These are phyloP conservation scores for Orchestia grillus DNA, from an alignment of 1,140 invertebrate species.

Conservation along the genomic window DNA sequence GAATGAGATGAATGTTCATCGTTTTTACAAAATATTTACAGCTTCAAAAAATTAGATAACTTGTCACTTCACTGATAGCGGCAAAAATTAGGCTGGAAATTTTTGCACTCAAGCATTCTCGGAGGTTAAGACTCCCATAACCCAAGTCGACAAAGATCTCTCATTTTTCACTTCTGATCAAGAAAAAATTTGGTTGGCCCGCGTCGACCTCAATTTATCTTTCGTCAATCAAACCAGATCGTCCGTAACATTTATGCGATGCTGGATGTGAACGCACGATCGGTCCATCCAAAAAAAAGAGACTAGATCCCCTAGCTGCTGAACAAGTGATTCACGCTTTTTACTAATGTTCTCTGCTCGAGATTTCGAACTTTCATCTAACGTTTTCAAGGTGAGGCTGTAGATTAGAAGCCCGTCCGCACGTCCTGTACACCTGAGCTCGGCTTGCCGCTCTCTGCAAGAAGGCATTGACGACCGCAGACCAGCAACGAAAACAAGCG, in stretches of 20 bases:
- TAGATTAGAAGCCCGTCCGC: slow-evolving; percentile 1
- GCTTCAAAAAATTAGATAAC: too few species aligned
- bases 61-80: too few species aligned
- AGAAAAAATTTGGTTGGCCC: slow-evolving; percentile 27
- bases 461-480: slow-evolving; percentile 15
- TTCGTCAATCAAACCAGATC: slow-evolving; percentile 32
- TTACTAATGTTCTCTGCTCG: not conserved
- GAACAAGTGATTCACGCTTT: not conserved
- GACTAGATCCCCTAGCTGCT: not conserved
- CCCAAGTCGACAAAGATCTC: not conserved
- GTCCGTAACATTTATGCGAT: not conserved
- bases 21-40: too few species aligned
- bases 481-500: slow-evolving; percentile 44
- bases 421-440: not conserved
- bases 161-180: slow-evolving; percentile 2
- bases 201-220: slow-evolving; percentile 44
- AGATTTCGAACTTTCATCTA: not conserved
- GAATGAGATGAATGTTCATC: not conserved
- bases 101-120: not conserved
- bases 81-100: not conserved
- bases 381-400: not conserved
- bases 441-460: not conserved
- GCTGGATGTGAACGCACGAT: not conserved
- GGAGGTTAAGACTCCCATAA: not conserved
- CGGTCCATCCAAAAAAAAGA: not conserved